These are phyloP conservation scores for Pseudomyrmex sp. DNA, from an alignment of 1,140 invertebrate genomes.

Conservation along the genomic window DNA sequence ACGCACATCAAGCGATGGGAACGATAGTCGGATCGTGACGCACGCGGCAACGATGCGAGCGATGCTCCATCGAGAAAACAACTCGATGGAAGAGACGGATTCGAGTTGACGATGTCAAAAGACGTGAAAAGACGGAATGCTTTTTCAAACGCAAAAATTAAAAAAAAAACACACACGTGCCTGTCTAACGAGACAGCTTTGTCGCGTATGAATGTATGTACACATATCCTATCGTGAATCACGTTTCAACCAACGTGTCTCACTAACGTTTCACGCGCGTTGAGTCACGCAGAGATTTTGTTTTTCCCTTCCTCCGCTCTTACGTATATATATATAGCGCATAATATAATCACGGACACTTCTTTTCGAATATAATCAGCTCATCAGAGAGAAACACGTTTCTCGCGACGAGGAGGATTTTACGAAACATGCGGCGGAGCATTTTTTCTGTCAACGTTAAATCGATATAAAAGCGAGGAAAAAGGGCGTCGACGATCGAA, in stretches of 20 bases:
- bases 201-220: background rate
- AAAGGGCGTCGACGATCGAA: slow-evolving; percentile 20
- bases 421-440: slow-evolving; percentile 10
- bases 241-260: slow-evolving; percentile 10
- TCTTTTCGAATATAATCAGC: slow-evolving; percentile 45
- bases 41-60: background rate
- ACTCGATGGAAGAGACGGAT: background rate
- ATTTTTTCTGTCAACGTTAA: slow-evolving; percentile 47
- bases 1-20: no score
- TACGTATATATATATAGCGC: background rate
- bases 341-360: slow-evolving; percentile 21
- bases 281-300: background rate
- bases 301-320: background rate
- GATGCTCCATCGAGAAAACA: background rate
- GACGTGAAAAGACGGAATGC: no score
- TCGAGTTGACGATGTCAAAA: no score
- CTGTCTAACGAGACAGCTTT: background rate
- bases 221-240: background rate
- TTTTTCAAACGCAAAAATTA: background rate
- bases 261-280: slow-evolving; percentile 1
- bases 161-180: background rate
- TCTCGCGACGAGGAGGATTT: slow-evolving; percentile 1
- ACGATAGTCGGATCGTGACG: background rate
- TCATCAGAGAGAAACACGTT: background rate
- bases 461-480: slow-evolving; percentile 43